These are phyloP conservation scores for Trinorchestia longiramus DNA, from an alignment of 1,140 invertebrate genomes.

Conservation along the genomic window DNA sequence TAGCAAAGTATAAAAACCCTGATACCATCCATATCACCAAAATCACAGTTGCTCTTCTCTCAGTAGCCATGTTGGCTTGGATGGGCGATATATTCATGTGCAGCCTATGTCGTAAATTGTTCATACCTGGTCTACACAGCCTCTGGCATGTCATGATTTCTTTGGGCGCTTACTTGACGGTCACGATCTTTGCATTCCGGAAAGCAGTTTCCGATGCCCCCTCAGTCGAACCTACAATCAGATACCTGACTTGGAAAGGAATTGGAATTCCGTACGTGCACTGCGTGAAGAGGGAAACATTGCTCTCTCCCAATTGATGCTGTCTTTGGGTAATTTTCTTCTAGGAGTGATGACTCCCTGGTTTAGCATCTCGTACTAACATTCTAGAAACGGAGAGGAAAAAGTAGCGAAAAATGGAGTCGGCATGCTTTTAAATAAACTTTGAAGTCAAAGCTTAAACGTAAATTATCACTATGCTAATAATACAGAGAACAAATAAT, in stretches of 20 bases:
- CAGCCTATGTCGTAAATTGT: neutral
- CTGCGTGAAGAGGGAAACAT: neutral
- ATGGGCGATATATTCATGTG: conserved; percentile 4
- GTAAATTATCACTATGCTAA: neutral
- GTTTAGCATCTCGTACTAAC: neutral
- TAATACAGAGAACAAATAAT: neutral
- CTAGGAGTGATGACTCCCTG: neutral
- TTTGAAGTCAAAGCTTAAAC: neutral
- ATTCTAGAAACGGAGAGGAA: neutral
- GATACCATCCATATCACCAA: neutral
- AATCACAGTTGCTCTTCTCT: neutral
- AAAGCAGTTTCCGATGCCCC: conserved; percentile 22
- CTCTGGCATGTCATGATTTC: conserved; percentile 42
- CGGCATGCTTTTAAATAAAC: neutral
- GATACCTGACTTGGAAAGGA: conserved; percentile 38
- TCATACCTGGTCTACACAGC: conserved; percentile 20
- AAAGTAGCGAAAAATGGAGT: neutral
- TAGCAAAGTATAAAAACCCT: neutral
- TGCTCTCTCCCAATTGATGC: conserved; percentile 12
- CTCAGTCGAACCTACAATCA: conserved; percentile 6
- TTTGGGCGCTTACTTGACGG: conserved; percentile 3
- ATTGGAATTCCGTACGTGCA: conserved; percentile 35
- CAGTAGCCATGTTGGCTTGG: conserved; percentile 1
- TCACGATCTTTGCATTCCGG: conserved; percentile 4
- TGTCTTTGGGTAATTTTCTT: neutral